Evolutionary conservation across 1,140 invertebrate genomes (phyloP), one percentile per base, ranked within the genome.

Genomic region (Eulimnadia texana): DNA sequence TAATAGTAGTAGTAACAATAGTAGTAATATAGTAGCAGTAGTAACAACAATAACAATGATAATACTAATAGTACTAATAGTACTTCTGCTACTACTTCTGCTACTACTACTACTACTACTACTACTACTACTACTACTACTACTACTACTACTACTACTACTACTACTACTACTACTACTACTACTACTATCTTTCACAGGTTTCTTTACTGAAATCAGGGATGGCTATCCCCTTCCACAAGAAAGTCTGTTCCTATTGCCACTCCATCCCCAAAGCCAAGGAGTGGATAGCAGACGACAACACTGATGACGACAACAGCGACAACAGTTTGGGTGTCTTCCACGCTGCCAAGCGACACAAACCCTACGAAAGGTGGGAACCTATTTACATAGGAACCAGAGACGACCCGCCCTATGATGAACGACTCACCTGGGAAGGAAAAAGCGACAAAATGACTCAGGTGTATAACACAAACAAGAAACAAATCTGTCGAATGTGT

Each of bases 201-300:
- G 79, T 84, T 64, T 77, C 79, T 63, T 86, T 91, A 82, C 70
- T 92, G 63, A 77, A 79, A 52, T 81, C 81, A 50, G 83, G 84
- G 47, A 82, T 82, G n/a, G 90, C 88, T 0, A 87, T 93, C 67
- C 88, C 89, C 11, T 94, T 94, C 70, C 91, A 94, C 71, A 89
- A 93, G 70, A 87, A 86, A 67, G 79, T 93, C 1, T 94, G 90
- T 68, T 80, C 88, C 11, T 82, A 82, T 49, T 94, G 91, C 70
- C 91, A 94, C 69, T 88, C 84, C 51, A 86, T 93, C 58, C 90
- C 91, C 1, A 84, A 84, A 68, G 81, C 82, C 22, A 83, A 87
- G 67, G 86, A 91, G 66, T 93, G 89, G 88, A 80, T 85, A 70
- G 60, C 64, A 22, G 79, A 82, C 0, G 73, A 80, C 27, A 80